Conservation (phyloP, 2,797 vertebrate species). For the Apogon talboti region DNA sequence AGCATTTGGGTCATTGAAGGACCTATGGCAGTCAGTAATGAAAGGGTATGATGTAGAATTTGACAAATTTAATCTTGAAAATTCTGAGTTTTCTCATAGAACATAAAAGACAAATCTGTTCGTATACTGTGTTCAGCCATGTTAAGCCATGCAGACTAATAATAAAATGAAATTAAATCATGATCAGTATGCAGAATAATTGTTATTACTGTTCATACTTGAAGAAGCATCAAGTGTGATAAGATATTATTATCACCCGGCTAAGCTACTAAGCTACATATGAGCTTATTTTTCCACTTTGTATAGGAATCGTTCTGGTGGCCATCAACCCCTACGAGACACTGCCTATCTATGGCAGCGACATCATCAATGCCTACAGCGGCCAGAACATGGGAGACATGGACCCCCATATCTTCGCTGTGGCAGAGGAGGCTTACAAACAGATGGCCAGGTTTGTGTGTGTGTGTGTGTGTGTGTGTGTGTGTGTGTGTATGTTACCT, state of each 20-base stretch:
- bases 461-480: no score
- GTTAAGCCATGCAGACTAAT: no score
- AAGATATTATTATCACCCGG: not conserved
- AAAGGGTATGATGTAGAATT: no score
- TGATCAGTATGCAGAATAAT: no score
- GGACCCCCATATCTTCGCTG: conserved; percentile 99
- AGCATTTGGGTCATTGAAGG: no score
- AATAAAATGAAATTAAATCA: no score
- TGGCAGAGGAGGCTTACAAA: conserved; percentile 98
- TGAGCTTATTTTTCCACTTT: not conserved
- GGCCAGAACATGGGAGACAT: conserved; percentile 99
- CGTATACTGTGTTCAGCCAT: no score
- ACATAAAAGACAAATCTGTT: no score
- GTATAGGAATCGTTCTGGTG: conserved; percentile 94
- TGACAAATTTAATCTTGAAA: no score
- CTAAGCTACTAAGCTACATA: not conserved
- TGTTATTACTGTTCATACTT: no score
- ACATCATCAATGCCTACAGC: conserved; percentile 98
- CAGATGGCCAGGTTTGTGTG: conserved; percentile 97
- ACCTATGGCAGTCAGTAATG: no score
- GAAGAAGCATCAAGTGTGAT: not conserved
- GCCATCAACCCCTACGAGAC: conserved; percentile 98
- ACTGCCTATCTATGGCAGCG: conserved; percentile 94
- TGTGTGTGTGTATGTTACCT: conserved; percentile 68
- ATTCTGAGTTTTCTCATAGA: no score